These are phyloP conservation scores for Ips typographus DNA, from an alignment of 1,140 invertebrate species.

Conservation along the genomic window DNA sequence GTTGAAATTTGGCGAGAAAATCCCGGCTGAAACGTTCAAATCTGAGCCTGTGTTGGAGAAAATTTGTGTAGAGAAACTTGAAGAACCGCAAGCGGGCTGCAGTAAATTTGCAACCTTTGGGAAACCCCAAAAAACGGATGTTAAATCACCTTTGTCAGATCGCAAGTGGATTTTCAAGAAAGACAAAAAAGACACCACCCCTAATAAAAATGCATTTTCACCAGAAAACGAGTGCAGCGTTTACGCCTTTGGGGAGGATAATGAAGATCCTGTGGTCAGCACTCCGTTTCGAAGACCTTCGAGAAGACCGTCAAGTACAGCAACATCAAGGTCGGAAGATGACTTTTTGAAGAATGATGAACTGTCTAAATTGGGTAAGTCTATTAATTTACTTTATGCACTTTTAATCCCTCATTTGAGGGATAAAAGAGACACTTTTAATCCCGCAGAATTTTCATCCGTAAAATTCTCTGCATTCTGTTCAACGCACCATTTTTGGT, in stretches of 20 bases:
- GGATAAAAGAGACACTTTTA: too few species aligned
- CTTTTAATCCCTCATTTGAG: too few species aligned
- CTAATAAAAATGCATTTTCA: slow-evolving; percentile 64
- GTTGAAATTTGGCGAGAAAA: slow-evolving; percentile 47
- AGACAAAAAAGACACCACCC: slow-evolving; percentile 53
- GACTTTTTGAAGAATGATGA: slow-evolving; percentile 50
- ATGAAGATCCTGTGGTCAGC: slow-evolving; percentile 52
- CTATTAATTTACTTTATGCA: background rate
- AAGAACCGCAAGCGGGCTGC: background rate
- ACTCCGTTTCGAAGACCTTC: slow-evolving; percentile 62
- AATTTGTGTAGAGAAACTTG: background rate
- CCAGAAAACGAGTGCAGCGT: slow-evolving; percentile 70
- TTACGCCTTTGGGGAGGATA: slow-evolving; percentile 70
- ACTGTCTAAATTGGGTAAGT: slow-evolving; percentile 32
- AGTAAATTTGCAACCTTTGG: slow-evolving; percentile 9
- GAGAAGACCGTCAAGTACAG: slow-evolving; percentile 52
- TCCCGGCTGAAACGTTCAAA: slow-evolving; percentile 38
- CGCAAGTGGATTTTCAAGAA: slow-evolving; percentile 60
- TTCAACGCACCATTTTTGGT: too few species aligned
- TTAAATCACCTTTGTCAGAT: slow-evolving; percentile 40
- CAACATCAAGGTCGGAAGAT: slow-evolving; percentile 52
- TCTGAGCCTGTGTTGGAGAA: slow-evolving; percentile 25
- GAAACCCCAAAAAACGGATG: slow-evolving; percentile 7
- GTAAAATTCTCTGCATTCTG: too few species aligned
- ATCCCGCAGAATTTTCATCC: too few species aligned